Evolutionary conservation across 2,113 vertebrate genomes (phyloP), one percentile per base, ranked within the genome.

Genomic region (Australoheros scitulus): DNA sequence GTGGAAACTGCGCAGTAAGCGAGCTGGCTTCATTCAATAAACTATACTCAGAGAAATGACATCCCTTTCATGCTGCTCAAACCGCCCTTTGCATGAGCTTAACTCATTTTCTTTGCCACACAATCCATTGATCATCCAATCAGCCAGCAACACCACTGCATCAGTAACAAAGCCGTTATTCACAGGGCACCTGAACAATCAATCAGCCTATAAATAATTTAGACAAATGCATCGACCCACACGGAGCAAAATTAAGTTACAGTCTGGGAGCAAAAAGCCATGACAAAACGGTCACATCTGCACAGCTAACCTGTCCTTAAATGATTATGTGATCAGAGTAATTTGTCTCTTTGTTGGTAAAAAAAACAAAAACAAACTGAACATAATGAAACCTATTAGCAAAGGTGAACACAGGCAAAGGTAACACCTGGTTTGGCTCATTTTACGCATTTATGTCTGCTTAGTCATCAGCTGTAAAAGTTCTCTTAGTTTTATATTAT

Each of bases 151-250:
- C 57, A 38, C 38, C 38, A 20, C 22, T 26, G 38, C 68, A 52
- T 77, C 77, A 58, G 17, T 60, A 76, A 68, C 47, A 38, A 18
- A 84, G 50, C 57, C 76, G 58, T 85, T 83, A 81, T 13, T 56
- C 11, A 0, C n/a, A n/a, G 5, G 55, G 56, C 82, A 50, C 17
- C n/a, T 36, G 22, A 34, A 63, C 86, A 41, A 87, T 93, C 91
- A 52, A 88, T 91, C 64, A 47, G 11, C 43, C 47, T 22, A 85
- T 91, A 22, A 85, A 92, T 84, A 11, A 89, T 89, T 88, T 29
- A 91, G 52, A 81, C 76, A 72, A 13, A 60, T 6, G 17, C 76
- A 79, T 68, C 8, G 68, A 87, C 5, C 56, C 0, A 29, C 9
- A 4, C 2, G 2, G n/a, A 43, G 24, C 7, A 22, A 79, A 89